Conservation (phyloP, 2,797 vertebrate genomes). For the Hemibagrus guttatus region DNA sequence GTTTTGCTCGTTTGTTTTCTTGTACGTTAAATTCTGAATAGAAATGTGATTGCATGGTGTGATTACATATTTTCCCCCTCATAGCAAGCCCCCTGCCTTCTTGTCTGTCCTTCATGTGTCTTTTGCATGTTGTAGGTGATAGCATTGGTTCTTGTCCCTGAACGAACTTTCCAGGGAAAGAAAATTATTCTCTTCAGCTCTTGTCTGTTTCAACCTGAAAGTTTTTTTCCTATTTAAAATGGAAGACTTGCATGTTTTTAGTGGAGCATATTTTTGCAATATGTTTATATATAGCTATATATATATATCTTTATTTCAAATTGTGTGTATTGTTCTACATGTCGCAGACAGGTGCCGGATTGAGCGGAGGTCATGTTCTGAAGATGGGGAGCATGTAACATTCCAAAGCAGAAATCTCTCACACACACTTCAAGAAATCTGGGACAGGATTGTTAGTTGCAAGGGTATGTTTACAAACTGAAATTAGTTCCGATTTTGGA, state of each 20-base stretch:
- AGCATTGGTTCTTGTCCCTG: constrained; percentile 38
- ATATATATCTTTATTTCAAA: no score
- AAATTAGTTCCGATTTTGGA: background rate
- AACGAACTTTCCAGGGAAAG: background rate
- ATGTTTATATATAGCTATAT: no score
- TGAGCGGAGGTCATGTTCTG: constrained; percentile 28
- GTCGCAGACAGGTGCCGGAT: constrained; percentile 47
- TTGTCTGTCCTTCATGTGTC: constrained; percentile 19
- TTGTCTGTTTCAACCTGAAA: background rate
- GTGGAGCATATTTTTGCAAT: background rate
- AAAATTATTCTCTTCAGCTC: background rate
- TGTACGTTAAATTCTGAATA: background rate
- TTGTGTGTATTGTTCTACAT: constrained; percentile 34
- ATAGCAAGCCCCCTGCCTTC: background rate
- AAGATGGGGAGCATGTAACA: constrained; percentile 28
- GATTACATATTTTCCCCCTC: background rate
- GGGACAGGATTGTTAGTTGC: constrained; percentile 79
- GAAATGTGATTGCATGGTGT: background rate
- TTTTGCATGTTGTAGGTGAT: constrained; percentile 29
- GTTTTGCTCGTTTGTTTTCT: background rate
- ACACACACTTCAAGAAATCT: constrained; percentile 84
- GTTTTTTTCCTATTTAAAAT: background rate
- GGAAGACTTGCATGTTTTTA: background rate
- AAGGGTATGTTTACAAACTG: constrained; percentile 71
- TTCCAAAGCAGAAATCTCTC: constrained; percentile 62